Conservation (phyloP, 2,113 vertebrate species). For the Echinops telfairi region DNA sequence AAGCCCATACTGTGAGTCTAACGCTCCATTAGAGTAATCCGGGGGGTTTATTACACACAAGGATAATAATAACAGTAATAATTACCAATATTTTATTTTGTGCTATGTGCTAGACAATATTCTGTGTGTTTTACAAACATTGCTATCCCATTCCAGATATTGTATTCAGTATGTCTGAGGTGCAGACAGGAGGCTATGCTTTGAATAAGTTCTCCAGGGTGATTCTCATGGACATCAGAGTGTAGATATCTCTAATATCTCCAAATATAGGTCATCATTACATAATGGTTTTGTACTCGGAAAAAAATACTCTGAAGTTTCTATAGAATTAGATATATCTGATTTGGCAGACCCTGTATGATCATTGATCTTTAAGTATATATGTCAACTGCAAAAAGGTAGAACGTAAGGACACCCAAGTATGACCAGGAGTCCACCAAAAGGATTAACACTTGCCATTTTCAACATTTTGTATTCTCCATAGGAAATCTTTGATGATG, state of each 20-base stretch:
- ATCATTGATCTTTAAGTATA: background rate
- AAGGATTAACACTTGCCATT: background rate
- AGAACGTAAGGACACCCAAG: background rate
- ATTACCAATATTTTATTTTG: slow-evolving; percentile 3
- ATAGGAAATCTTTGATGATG: background rate
- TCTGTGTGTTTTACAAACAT: background rate
- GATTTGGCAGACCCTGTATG: background rate
- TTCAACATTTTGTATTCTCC: background rate
- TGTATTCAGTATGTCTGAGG: slow-evolving; percentile 38
- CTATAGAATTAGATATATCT: background rate
- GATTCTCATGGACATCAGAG: background rate
- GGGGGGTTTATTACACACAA: background rate
- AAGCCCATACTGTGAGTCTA: background rate
- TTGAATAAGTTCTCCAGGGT: slow-evolving; percentile 37
- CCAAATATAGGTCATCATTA: background rate
- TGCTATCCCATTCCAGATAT: background rate
- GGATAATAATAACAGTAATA: slow-evolving; percentile 27
- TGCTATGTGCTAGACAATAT: background rate
- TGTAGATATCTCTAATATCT: background rate
- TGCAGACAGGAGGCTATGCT: background rate
- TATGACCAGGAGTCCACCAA: background rate
- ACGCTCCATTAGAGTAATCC: background rate
- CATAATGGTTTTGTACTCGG: background rate
- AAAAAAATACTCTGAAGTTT: slow-evolving; percentile 20
- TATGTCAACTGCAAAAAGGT: background rate